Evolutionary conservation across 2,113 vertebrate species (phyloP).

Genomic region (Triplophysa rosa): DNA sequence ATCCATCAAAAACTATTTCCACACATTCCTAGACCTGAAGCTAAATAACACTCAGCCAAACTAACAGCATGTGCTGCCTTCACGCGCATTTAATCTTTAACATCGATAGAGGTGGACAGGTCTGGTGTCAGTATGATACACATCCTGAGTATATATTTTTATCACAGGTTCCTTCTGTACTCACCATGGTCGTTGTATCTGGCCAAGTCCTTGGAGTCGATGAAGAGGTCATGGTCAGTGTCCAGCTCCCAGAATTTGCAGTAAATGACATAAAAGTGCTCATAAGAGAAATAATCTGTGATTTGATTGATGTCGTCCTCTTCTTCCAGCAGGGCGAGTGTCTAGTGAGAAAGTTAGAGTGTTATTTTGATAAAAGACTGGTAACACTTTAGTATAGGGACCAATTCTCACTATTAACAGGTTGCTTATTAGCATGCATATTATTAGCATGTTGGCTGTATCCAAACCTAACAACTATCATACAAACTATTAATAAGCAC

Average conservation of each 20-base stretch:
- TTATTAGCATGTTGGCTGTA: no score
- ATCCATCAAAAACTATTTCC: not conserved
- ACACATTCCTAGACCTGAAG: not conserved
- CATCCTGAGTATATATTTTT: no score
- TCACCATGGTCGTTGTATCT: constrained; percentile 95
- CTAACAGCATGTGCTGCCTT: not conserved
- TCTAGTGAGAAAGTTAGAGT: constrained; percentile 69
- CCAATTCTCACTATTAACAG: no score
- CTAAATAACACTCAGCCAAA: not conserved
- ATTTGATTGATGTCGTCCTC: constrained; percentile 99
- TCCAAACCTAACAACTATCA: no score
- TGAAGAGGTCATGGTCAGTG: constrained; percentile 95
- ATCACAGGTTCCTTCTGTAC: constrained; percentile 29
- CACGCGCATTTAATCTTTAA: not conserved
- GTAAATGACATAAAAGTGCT: constrained; percentile 99
- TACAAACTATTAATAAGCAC: no score
- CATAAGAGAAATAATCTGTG: constrained; percentile 99
- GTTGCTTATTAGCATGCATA: no score
- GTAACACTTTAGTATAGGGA: no score
- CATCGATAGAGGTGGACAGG: not conserved
- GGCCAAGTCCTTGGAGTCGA: constrained; percentile 91
- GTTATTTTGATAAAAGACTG: not conserved
- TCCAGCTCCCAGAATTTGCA: constrained; percentile 99
- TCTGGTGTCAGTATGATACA: not conserved
- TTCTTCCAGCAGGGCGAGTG: constrained; percentile 93